Evolutionary conservation across 2,113 vertebrate genomes (phyloP), one percentile per base, ranked within the genome.

Genomic region (Ardeotis arabs): DNA sequence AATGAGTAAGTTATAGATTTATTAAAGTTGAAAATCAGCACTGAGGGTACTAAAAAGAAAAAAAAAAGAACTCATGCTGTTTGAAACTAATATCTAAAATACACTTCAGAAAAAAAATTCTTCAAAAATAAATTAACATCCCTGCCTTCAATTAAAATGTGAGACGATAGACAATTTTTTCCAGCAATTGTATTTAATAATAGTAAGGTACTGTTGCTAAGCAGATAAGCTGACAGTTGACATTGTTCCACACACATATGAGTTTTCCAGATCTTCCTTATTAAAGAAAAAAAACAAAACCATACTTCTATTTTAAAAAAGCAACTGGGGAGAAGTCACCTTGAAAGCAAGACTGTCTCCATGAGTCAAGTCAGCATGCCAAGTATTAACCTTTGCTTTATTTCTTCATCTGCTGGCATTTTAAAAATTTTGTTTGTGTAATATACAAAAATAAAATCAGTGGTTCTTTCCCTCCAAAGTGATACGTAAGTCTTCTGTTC

Each of bases 121-220:
- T 14, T 73, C 6, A 60, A 66, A 74, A 91, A 27, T n/a, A 86
- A 69, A 79, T 50, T 62, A 86, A 74, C n/a, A 90, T 74, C n/a
- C 28, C 52, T 81, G 52, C 13, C 50, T 89, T 82, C 24, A 28
- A 74, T 89, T 91, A 77, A 73, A 60, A 91, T 49, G 22, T 10
- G n/a, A 53, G 37, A 78, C 9, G 22, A 16, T 55, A 74, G 79
- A 55, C 35, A 21, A 12, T n/a, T 90, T 93, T 93, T 92, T 55
- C 92, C 93, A 90, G 72, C 72, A 93, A 84, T 74, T 93, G 83
- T 86, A 90, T 90, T 95, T 77, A 92, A 84, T 69, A 90, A 93
- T 77, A 96, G 79, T 28, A 86, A 88, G 68, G 37, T 23, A 80
- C 35, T 77, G 63, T 9, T 84, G 72, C 59, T 88, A 74, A 92